These are phyloP conservation scores for Cheiracanthium punctorium DNA, from an alignment of 2,888 invertebrate species.

Conservation along the genomic window DNA sequence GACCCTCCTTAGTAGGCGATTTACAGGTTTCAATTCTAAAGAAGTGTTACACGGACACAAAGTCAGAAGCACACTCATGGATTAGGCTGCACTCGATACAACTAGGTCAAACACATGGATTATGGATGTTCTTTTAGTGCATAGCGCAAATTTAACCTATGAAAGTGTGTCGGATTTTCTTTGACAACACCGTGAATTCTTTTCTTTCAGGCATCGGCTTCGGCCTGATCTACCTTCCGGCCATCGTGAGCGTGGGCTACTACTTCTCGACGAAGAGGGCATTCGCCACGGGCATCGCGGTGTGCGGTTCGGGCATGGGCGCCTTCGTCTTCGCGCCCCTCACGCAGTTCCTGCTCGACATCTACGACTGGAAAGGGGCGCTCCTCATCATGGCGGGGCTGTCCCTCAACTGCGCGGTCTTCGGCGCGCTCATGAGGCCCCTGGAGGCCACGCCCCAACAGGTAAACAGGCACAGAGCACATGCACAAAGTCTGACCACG, in stretches of 20 bases:
- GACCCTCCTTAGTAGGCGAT: no score
- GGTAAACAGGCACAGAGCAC: slow-evolving; percentile 7
- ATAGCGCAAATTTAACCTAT: no score
- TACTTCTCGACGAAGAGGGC: slow-evolving; percentile 97
- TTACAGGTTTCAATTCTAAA: no score
- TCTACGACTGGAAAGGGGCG: slow-evolving; percentile 92
- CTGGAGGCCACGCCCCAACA: slow-evolving; percentile 72
- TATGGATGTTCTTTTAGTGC: no score
- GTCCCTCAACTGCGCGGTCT: slow-evolving; percentile 73
- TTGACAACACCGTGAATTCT: no score
- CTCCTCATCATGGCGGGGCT: slow-evolving; percentile 82
- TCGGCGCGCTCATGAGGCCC: slow-evolving; percentile 78
- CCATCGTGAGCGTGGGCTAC: slow-evolving; percentile 96
- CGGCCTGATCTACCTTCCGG: slow-evolving; percentile 95
- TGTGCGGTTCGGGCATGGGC: slow-evolving; percentile 96
- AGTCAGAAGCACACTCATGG: no score
- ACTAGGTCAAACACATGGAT: no score
- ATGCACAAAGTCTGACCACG: background rate
- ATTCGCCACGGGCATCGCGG: slow-evolving; percentile 88
- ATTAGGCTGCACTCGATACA: no score
- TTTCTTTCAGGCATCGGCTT: slow-evolving; percentile 90
- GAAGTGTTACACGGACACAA: no score
- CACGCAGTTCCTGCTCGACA: slow-evolving; percentile 85
- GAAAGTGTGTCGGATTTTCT: no score
- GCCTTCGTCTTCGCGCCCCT: slow-evolving; percentile 97